Evolutionary conservation across 2,888 invertebrate species (phyloP).

Genomic region (Phrixothrix hirtus): DNA sequence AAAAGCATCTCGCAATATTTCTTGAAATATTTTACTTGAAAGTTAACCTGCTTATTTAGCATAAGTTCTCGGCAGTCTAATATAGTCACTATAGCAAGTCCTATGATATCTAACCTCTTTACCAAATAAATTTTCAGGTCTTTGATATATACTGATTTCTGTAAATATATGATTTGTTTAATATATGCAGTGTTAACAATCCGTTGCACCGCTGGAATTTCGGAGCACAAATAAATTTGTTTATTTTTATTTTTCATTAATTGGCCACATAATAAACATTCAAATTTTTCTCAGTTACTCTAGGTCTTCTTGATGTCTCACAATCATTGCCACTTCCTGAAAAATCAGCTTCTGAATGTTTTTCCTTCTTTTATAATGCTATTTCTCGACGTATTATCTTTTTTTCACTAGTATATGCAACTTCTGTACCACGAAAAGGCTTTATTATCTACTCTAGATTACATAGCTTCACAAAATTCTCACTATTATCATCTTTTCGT

Average conservation of each 20-base stretch:
- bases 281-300: slow-evolving; percentile 17
- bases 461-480: slow-evolving; percentile 29
- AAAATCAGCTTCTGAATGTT: slow-evolving; percentile 15
- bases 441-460: slow-evolving; percentile 25
- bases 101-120: slow-evolving; percentile 40
- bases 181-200: slow-evolving; percentile 22
- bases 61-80: too few relatives aligned
- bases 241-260: slow-evolving; percentile 33
- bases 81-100: slow-evolving; percentile 37
- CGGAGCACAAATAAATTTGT: slow-evolving; percentile 33
- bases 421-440: slow-evolving; percentile 28
- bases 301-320: slow-evolving; percentile 27
- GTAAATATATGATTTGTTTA: slow-evolving; percentile 35
- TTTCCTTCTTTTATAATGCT: slow-evolving; percentile 24
- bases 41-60: too few relatives aligned
- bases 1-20: too few relatives aligned
- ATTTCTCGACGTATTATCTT: slow-evolving; percentile 29
- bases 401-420: slow-evolving; percentile 24
- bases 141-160: slow-evolving; percentile 36
- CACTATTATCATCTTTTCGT: slow-evolving; percentile 16
- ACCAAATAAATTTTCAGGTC: slow-evolving; percentile 39
- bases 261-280: slow-evolving; percentile 32
- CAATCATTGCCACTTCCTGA: slow-evolving; percentile 15
- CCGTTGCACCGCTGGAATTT: too few relatives aligned
- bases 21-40: too few relatives aligned